Conservation (phyloP, 2,113 vertebrate genomes). For the Dascyllus trimaculatus region DNA sequence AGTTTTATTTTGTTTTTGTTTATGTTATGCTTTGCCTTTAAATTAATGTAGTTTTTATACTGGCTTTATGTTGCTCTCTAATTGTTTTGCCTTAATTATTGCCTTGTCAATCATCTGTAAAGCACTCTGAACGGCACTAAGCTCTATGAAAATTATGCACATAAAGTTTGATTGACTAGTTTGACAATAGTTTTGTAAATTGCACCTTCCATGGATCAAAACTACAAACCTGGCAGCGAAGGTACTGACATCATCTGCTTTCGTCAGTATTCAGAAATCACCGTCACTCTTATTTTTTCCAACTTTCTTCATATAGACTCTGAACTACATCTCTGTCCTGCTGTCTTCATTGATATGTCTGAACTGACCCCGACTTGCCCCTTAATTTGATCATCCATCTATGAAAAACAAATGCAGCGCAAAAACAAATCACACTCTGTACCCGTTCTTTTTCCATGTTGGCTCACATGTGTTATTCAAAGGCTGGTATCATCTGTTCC, state of each 20-base stretch:
- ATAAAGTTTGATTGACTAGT: too few relatives aligned
- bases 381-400: background rate
- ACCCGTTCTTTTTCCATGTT: conserved; percentile 33
- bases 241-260: background rate
- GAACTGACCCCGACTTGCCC: background rate
- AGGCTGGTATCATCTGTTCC: conserved; percentile 71
- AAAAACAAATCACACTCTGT: conserved; percentile 28
- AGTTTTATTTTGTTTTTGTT: too few relatives aligned
- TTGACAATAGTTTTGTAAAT: too few relatives aligned
- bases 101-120: too few relatives aligned
- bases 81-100: too few relatives aligned
- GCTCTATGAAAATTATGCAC: too few relatives aligned
- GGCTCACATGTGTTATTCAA: conserved; percentile 30
- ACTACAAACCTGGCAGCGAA: too few relatives aligned
- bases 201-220: too few relatives aligned
- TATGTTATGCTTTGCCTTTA: too few relatives aligned
- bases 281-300: background rate
- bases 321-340: background rate
- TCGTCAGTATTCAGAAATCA: background rate
- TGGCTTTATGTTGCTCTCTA: too few relatives aligned
- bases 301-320: background rate
- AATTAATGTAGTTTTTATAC: too few relatives aligned
- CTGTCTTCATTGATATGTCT: background rate
- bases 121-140: too few relatives aligned
- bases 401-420: background rate